Conservation (phyloP, 2,888 invertebrate species). For the Cephus sareptanus region DNA sequence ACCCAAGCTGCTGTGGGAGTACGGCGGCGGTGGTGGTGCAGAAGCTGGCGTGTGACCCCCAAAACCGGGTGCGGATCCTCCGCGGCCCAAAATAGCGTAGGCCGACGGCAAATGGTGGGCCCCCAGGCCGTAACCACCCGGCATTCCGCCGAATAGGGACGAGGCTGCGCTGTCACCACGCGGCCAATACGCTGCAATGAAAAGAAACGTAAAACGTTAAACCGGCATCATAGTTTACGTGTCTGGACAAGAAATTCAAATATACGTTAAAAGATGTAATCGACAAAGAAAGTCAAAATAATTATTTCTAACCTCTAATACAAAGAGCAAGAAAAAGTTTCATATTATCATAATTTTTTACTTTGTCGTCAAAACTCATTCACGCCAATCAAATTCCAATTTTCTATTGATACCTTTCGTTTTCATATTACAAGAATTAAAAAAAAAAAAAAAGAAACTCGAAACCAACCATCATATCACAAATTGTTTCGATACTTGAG, state of each 20-base stretch:
- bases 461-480: neutral
- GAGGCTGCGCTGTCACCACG: slow-evolving; percentile 69
- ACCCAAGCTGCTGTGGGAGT: slow-evolving; percentile 65
- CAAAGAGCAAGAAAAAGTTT: neutral
- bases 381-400: neutral
- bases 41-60: slow-evolving; percentile 58
- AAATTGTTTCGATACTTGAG: neutral
- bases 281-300: neutral
- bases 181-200: slow-evolving; percentile 83
- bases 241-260: neutral
- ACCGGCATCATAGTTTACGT: neutral
- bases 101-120: slow-evolving; percentile 65
- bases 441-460: neutral
- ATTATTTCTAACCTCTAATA: neutral
- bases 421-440: neutral
- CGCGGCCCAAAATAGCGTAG: slow-evolving; percentile 63
- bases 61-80: slow-evolving; percentile 56
- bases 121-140: slow-evolving; percentile 62
- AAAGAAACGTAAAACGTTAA: slow-evolving; percentile 14
- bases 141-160: slow-evolving; percentile 63
- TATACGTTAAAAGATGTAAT: neutral
- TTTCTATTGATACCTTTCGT: neutral
- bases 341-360: neutral
- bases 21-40: slow-evolving; percentile 58
- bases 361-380: neutral